These are phyloP conservation scores for Euzetes globulus DNA, from an alignment of 2,888 invertebrate genomes.

Conservation along the genomic window DNA sequence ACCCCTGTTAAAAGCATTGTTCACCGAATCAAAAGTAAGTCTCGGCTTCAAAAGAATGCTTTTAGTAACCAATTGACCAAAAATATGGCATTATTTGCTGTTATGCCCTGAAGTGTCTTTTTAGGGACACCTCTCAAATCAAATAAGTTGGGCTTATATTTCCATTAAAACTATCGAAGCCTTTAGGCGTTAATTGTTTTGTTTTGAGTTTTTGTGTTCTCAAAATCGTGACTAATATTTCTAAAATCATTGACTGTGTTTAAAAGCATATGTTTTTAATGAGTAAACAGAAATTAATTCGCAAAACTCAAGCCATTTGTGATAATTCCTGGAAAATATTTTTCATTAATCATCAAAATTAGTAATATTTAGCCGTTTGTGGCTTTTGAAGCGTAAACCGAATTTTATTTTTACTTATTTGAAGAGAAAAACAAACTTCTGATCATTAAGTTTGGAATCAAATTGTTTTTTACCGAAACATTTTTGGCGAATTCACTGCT, in stretches of 20 bases:
- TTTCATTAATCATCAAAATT: too few species aligned
- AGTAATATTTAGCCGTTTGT: too few species aligned
- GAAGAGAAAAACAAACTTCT: too few species aligned
- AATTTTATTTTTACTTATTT: too few species aligned
- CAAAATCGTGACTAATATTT: conserved; percentile 1
- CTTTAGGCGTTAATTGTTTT: background rate
- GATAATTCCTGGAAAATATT: too few species aligned
- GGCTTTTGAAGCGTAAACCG: too few species aligned
- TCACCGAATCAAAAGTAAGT: background rate
- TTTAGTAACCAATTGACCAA: conserved; percentile 18
- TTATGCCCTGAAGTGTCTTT: conserved; percentile 3
- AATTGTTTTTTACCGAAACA: background rate
- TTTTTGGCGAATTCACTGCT: background rate
- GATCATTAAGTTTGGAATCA: background rate
- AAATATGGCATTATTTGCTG: background rate
- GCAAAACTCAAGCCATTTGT: too few species aligned
- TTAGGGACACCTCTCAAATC: background rate
- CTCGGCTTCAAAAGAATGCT: background rate
- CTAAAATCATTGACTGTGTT: background rate
- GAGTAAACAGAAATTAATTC: too few species aligned
- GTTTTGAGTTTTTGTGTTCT: background rate
- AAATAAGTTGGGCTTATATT: conserved; percentile 6
- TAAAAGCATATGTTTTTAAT: too few species aligned
- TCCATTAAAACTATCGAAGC: background rate
- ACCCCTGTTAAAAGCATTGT: too few species aligned